These are phyloP conservation scores for Seira musarum DNA, from an alignment of 2,888 invertebrate genomes.

Conservation along the genomic window DNA sequence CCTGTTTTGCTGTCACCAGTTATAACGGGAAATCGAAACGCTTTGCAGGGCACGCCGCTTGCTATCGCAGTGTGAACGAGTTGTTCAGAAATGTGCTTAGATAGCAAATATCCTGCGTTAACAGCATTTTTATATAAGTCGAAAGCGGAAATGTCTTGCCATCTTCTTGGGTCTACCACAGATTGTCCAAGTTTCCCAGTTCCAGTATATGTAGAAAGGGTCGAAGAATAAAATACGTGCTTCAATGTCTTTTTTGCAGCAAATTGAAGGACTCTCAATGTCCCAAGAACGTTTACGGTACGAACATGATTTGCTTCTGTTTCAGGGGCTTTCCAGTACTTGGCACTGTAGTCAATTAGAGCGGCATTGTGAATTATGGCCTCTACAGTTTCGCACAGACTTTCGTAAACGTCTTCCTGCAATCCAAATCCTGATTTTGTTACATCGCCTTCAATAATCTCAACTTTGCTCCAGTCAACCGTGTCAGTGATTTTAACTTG, in stretches of 20 bases:
- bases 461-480: conserved; percentile 21
- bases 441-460: conserved; percentile 23
- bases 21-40: conserved; percentile 23
- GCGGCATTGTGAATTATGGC: conserved; percentile 35
- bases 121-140: background rate
- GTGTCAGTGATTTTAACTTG: background rate
- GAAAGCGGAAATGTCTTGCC: conserved; percentile 18
- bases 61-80: conserved; percentile 28
- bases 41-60: conserved; percentile 40
- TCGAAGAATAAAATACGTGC: conserved; percentile 33
- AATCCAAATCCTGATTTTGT: background rate
- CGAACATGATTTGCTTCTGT: background rate
- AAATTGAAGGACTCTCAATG: conserved; percentile 25
- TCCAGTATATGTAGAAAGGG: conserved; percentile 3
- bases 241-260: conserved; percentile 23
- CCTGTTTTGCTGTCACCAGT: conserved; percentile 30
- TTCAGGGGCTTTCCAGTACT: conserved; percentile 31
- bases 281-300: conserved; percentile 30
- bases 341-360: conserved; percentile 20
- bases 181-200: background rate
- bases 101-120: conserved; percentile 20
- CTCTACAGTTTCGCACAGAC: conserved; percentile 25
- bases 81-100: conserved; percentile 35
- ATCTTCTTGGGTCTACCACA: conserved; percentile 25
- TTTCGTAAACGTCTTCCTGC: background rate